phyloP scores from a whole-genome alignment of 92 coral and sea anemone genomes.

The Parazoanthus atlanticus region DNA sequence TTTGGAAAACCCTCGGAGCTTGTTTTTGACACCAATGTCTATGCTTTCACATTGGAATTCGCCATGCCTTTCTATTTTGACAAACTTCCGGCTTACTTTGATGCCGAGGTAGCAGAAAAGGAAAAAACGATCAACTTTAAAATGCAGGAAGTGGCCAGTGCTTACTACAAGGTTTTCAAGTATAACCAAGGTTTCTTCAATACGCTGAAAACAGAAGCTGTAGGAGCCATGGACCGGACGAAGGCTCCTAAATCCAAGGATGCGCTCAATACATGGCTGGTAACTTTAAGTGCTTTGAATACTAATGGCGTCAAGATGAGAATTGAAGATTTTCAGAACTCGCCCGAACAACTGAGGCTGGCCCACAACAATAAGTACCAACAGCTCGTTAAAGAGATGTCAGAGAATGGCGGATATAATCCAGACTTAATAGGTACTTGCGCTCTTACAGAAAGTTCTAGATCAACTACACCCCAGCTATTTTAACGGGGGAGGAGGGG shows the following conservation, averaged over 20 bases:
- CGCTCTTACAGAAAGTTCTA: too few relatives aligned
- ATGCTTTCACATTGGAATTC: conserved; percentile 78
- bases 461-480: too few relatives aligned
- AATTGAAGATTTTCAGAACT: not conserved
- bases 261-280: conserved; percentile 25
- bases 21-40: conserved; percentile 80
- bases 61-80: conserved; percentile 64
- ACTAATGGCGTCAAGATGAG: not conserved
- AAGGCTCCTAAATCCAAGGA: not conserved
- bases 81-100: conserved; percentile 55
- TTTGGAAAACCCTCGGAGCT: conserved; percentile 70
- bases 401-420: too few relatives aligned
- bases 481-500: too few relatives aligned
- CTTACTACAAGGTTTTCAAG: conserved; percentile 65
- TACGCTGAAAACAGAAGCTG: not conserved
- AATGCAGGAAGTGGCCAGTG: conserved; percentile 72
- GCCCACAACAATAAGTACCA: conserved; percentile 51
- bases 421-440: too few relatives aligned
- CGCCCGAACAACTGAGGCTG: conserved; percentile 8
- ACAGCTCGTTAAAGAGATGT: not conserved
- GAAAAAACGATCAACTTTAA: conserved; percentile 12
- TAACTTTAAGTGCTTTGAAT: conserved; percentile 17
- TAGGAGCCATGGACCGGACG: conserved; percentile 21
- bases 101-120: conserved; percentile 22
- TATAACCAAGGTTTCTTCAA: conserved; percentile 54